phyloP scores from a whole-genome alignment of 2,888 invertebrate species.

The Phalera bucephala region DNA sequence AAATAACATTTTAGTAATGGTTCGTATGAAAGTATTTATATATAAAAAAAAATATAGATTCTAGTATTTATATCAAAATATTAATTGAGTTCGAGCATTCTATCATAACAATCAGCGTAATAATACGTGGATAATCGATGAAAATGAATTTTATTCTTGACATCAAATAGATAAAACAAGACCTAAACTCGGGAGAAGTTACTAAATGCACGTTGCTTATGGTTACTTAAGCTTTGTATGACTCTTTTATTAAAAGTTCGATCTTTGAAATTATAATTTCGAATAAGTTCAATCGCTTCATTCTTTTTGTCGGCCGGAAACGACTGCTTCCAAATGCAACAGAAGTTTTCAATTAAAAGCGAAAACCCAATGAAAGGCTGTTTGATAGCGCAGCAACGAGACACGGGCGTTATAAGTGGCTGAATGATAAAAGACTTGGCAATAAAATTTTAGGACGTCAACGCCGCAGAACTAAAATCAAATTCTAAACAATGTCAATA shows the following conservation, averaged over 20 bases:
- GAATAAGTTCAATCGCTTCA: constrained; percentile 35
- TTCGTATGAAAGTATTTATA: no score
- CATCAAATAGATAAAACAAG: no score
- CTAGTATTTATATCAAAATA: not conserved
- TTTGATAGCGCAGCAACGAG: constrained; percentile 33
- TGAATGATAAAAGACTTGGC: constrained; percentile 43
- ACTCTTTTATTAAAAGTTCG: constrained; percentile 24
- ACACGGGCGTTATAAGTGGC: constrained; percentile 18
- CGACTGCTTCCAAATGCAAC: constrained; percentile 33
- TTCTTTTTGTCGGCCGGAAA: no score
- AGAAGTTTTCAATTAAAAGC: constrained; percentile 47
- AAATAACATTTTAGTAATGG: no score
- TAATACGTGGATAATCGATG: no score
- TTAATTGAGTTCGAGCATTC: no score
- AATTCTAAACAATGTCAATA: not conserved
- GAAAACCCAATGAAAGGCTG: constrained; percentile 33
- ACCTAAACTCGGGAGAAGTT: no score
- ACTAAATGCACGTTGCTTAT: no score
- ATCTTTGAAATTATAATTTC: constrained; percentile 33
- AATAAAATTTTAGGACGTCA: constrained; percentile 43
- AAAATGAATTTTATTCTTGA: no score
- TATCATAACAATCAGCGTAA: no score
- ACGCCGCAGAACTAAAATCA: constrained; percentile 12
- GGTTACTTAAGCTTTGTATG: no score
- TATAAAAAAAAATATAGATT: no score